Percentiles rank a stretch among this genome's conserved stretches.
These are phyloP conservation scores for Garrulus glandarius DNA, from an alignment of 2,797 vertebrate genomes.

Conservation along the genomic window DNA sequence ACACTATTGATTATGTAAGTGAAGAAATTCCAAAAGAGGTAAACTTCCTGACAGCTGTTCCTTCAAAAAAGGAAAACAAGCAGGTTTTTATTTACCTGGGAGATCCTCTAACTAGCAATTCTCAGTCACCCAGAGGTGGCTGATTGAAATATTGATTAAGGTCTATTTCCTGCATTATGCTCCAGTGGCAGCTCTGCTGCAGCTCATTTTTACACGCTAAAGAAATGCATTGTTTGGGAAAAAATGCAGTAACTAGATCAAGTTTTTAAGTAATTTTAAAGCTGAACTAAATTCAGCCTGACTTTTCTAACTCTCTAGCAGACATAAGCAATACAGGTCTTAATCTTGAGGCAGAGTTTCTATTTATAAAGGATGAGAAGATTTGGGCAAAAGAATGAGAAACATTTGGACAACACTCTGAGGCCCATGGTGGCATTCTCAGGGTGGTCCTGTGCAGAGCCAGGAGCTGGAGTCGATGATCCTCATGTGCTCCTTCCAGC, in stretches of 20 bases:
- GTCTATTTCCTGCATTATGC: slow-evolving; percentile 15
- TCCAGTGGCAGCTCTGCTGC: slow-evolving; percentile 26
- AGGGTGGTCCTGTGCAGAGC: background rate
- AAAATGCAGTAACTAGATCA: slow-evolving; percentile 1
- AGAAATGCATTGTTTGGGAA: slow-evolving; percentile 18
- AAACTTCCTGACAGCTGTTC: background rate
- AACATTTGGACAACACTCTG: background rate
- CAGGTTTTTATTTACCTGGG: background rate
- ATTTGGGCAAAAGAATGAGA: background rate
- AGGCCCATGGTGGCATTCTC: background rate
- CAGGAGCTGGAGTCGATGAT: background rate
- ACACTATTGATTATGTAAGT: background rate
- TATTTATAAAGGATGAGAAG: background rate
- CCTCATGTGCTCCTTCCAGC: background rate
- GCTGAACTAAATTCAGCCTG: slow-evolving; percentile 19
- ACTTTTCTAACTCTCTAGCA: background rate
- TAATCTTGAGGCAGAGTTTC: background rate
- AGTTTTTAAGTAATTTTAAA: background rate
- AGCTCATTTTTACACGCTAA: background rate
- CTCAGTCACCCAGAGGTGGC: slow-evolving; percentile 35
- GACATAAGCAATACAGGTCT: background rate
- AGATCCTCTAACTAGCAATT: slow-evolving; percentile 35
- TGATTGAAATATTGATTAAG: slow-evolving; percentile 61
- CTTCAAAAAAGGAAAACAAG: background rate
- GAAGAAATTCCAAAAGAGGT: background rate